Evolutionary conservation across 2,113 vertebrate genomes (phyloP).

Genomic region (Acrocephalus kingi): DNA sequence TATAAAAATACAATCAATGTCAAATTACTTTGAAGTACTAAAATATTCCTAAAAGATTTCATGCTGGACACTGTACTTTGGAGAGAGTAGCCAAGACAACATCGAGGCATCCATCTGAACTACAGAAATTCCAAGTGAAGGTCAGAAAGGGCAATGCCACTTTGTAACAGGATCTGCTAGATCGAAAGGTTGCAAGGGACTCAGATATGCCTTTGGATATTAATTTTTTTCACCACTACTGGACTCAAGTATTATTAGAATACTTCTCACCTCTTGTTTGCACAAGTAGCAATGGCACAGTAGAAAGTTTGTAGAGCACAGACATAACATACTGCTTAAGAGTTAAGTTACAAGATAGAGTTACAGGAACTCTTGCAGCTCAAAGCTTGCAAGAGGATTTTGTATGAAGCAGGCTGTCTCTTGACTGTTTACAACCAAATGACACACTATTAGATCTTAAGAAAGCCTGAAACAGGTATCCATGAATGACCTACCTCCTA

Average conservation of each 20-base stretch:
- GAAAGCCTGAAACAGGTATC: background rate
- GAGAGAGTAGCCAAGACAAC: background rate
- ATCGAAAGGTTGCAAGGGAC: background rate
- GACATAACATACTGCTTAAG: background rate
- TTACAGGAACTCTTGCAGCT: background rate
- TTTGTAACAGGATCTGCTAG: background rate
- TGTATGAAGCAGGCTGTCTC: background rate
- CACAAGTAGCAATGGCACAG: background rate
- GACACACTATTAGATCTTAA: background rate
- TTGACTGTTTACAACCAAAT: background rate
- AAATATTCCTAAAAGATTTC: background rate
- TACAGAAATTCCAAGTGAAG: background rate
- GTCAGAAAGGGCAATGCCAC: background rate
- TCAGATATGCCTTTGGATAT: background rate
- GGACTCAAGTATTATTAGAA: background rate
- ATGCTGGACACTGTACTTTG: background rate
- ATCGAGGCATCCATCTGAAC: background rate
- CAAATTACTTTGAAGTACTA: background rate
- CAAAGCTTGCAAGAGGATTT: background rate
- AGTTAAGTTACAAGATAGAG: background rate
- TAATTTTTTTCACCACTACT: background rate
- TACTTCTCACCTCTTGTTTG: background rate
- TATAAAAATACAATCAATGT: background rate
- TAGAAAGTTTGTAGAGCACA: background rate
- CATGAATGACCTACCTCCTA: constrained; percentile 80